These are phyloP conservation scores for Scolanthus callimorphus DNA, from an alignment of 92 coral and sea anemone species.

Conservation along the genomic window DNA sequence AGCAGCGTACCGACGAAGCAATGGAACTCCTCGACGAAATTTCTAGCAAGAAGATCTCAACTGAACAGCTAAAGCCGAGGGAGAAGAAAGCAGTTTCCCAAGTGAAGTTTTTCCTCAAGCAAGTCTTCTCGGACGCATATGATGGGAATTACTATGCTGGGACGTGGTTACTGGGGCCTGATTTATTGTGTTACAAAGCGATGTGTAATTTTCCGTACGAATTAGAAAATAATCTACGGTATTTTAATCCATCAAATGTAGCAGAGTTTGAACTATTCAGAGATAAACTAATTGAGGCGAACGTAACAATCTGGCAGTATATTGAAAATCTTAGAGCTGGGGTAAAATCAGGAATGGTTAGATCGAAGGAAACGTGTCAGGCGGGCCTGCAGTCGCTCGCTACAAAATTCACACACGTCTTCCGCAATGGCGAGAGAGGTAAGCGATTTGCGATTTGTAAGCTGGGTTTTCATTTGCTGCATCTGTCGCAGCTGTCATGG, in stretches of 20 bases:
- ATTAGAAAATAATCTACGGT: slow-evolving; percentile 10
- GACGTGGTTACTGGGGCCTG: slow-evolving; percentile 65
- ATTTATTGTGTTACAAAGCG: slow-evolving; percentile 42
- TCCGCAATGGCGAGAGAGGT: slow-evolving; percentile 46
- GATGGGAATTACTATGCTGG: slow-evolving; percentile 49
- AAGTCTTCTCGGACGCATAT: slow-evolving; percentile 31
- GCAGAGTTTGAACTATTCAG: slow-evolving; percentile 31
- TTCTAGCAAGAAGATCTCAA: slow-evolving; percentile 3
- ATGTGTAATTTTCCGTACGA: slow-evolving; percentile 35
- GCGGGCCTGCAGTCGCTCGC: slow-evolving; percentile 44
- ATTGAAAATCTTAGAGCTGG: slow-evolving; percentile 48
- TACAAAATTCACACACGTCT: slow-evolving; percentile 28
- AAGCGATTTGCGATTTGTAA: too few species aligned
- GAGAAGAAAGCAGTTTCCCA: slow-evolving; percentile 52
- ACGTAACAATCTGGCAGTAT: slow-evolving; percentile 33
- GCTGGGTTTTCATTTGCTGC: too few species aligned
- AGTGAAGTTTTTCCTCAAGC: slow-evolving; percentile 30
- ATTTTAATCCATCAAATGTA: slow-evolving; percentile 41
- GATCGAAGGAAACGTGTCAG: slow-evolving; percentile 27
- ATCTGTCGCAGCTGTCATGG: too few species aligned
- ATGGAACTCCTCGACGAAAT: slow-evolving; percentile 27
- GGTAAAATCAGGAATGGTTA: slow-evolving; percentile 50
- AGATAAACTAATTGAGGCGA: slow-evolving; percentile 36
- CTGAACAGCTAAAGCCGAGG: slow-evolving; percentile 28
- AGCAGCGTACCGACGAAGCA: slow-evolving; percentile 35